phyloP scores from a whole-genome alignment of 1,140 invertebrate genomes.

The Globodera rostochiensis region DNA sequence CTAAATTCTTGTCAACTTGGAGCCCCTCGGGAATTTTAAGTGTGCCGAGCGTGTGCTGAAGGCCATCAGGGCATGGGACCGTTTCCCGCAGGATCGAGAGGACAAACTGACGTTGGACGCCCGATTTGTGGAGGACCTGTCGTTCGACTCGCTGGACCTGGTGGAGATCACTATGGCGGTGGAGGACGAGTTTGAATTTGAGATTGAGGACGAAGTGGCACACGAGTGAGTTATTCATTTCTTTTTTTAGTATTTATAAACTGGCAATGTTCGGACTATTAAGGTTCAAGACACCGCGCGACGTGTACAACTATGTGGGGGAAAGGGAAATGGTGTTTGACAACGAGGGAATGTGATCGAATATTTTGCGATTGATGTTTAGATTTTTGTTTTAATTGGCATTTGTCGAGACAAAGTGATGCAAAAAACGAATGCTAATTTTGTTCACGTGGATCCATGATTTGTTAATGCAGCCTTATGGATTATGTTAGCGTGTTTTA shows the following conservation, averaged over 20 bases:
- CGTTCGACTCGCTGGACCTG: conserved; percentile 94
- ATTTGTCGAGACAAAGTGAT: no score
- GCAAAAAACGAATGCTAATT: background rate
- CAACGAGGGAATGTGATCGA: background rate
- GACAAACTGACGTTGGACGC: conserved; percentile 77
- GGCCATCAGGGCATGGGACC: conserved; percentile 61
- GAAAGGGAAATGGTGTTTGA: conserved; percentile 91
- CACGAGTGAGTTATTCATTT: conserved; percentile 71
- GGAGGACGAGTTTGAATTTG: conserved; percentile 99
- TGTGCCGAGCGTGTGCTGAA: conserved; percentile 63
- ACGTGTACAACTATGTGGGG: conserved; percentile 89
- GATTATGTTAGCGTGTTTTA: background rate
- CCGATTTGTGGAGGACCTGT: conserved; percentile 95
- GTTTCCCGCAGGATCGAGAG: conserved; percentile 58
- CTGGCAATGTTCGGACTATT: background rate
- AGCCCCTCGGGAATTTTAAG: conserved; percentile 32
- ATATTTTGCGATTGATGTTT: background rate
- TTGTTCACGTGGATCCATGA: background rate
- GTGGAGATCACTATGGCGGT: conserved; percentile 95
- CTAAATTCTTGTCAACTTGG: background rate
- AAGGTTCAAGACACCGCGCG: conserved; percentile 78
- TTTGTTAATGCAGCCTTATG: background rate
- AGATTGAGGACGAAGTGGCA: conserved; percentile 97
- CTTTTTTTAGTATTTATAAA: no score
- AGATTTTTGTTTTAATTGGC: background rate